Evolutionary conservation across 2,888 invertebrate genomes (phyloP), one percentile per base, ranked within the genome.

Genomic region (Acleris cristana): DNA sequence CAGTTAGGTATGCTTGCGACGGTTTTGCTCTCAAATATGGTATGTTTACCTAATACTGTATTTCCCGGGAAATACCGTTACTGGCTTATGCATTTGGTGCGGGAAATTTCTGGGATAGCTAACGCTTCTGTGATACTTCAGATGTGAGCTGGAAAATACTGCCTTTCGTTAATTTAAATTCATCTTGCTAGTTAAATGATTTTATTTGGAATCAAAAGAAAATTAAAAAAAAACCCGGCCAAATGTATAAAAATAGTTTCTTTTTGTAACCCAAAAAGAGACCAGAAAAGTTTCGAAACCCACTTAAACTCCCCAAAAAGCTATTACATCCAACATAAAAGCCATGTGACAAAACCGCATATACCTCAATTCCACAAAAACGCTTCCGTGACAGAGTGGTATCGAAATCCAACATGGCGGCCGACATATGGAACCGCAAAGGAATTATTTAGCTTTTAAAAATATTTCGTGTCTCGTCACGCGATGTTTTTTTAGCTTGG

Each of bases 361-460:
- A 65, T 14, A 54, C 59, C 59, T 48, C 58, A 54, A 54, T 59
- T 59, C 21, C 53, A 49, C 48, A 65, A 65, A 60, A 51, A 48
- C 7, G 59, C 54, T 54, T 54, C 48, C 65, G 65, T 65, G 65
- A 59, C 59, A 49, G 19, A 53, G n/a, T 26, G 69, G 73, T 56
- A 72, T 72, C 73, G 69, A 65, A 69, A 76, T 73, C 64, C 74
- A 77, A 78, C 63, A 78, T 78, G 77, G 77, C 76, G 64, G 72
- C 54, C 76, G 71, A 70, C 79, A 80, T 77, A 78, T 80, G 79
- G 72, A 60, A 79, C 80, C 78, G 72, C 79, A 79, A 73, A 64
- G 64, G 64, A 73, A 73, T 76, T 76, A 69, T 74, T 73, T 72
- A 71, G 70, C 66, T 54, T 66, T 70, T 63, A 54, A 62, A 60